These are phyloP conservation scores for Penaeus vannamei DNA, from an alignment of 1,140 invertebrate genomes.

Conservation along the genomic window DNA sequence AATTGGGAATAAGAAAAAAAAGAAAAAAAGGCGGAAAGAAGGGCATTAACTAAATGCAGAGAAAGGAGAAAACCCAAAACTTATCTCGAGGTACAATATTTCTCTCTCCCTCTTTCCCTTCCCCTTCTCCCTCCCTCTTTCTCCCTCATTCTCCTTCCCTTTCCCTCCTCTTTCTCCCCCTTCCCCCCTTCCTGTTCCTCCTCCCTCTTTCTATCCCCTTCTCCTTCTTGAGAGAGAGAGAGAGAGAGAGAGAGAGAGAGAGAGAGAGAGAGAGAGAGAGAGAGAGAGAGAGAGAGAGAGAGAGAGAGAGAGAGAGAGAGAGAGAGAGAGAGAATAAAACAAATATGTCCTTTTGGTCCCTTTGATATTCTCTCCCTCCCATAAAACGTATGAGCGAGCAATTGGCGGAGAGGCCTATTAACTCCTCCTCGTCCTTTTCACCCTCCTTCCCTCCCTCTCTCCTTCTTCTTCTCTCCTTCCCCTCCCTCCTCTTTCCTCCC, in stretches of 20 bases:
- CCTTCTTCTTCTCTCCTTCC: too few species aligned
- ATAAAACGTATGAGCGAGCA: too few species aligned
- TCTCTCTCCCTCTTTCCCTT: neutral
- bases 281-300: conserved; percentile 6
- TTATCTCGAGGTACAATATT: neutral
- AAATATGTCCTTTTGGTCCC: too few species aligned
- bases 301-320: conserved; percentile 21
- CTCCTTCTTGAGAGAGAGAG: neutral
- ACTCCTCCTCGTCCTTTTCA: too few species aligned
- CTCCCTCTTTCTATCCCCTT: neutral
- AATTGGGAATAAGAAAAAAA: neutral
- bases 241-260: neutral
- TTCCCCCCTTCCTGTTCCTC: neutral
- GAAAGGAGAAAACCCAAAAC: neutral
- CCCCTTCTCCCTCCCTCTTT: neutral
- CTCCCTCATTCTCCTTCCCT: conserved; percentile 5
- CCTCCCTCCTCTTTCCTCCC: too few species aligned
- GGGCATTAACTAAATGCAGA: too few species aligned
- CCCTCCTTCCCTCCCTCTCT: too few species aligned
- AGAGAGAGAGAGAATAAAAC: neutral
- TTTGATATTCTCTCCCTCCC: too few species aligned
- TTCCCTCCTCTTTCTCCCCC: neutral
- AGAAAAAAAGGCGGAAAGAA: too few species aligned
- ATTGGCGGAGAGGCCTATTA: too few species aligned
- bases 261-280: conserved; percentile 31